phyloP scores from a whole-genome alignment of 2,113 vertebrate genomes.

The Gopherus evgoodei region DNA sequence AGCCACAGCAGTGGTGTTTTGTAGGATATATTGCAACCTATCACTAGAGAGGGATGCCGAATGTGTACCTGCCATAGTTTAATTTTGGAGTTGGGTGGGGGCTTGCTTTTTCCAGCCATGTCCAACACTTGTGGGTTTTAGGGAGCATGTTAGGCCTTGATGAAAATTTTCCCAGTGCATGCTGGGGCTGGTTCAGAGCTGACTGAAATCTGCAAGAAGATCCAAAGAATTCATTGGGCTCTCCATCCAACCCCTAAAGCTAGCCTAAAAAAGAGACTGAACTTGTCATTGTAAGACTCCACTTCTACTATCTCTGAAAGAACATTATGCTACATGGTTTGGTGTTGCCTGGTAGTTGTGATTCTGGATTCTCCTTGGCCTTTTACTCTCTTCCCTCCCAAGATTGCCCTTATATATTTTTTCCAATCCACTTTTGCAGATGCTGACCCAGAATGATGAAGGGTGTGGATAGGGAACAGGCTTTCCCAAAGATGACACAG shows the following conservation, averaged over 20 bases:
- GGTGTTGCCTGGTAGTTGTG: neutral
- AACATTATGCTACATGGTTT: neutral
- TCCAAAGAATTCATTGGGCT: neutral
- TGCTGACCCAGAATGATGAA: neutral
- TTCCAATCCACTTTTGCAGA: neutral
- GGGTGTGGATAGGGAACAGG: neutral
- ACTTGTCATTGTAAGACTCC: neutral
- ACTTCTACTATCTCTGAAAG: neutral
- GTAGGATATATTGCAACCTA: neutral
- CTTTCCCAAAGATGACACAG: neutral
- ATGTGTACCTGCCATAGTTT: fast-evolving
- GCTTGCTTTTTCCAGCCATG: neutral
- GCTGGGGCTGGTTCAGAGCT: neutral
- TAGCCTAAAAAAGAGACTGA: neutral
- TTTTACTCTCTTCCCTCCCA: neutral
- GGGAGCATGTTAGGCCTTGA: neutral
- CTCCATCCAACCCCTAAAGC: neutral
- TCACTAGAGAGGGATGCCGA: neutral
- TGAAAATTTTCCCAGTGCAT: neutral
- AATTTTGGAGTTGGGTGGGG: neutral
- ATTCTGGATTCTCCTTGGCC: neutral
- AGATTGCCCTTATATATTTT: neutral
- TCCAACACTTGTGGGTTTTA: neutral
- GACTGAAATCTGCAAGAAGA: neutral
- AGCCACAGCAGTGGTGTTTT: fast-evolving